Base-by-base conservation (phyloP, 2,888 invertebrate species). In the Anarsia innoxiella region DNA sequence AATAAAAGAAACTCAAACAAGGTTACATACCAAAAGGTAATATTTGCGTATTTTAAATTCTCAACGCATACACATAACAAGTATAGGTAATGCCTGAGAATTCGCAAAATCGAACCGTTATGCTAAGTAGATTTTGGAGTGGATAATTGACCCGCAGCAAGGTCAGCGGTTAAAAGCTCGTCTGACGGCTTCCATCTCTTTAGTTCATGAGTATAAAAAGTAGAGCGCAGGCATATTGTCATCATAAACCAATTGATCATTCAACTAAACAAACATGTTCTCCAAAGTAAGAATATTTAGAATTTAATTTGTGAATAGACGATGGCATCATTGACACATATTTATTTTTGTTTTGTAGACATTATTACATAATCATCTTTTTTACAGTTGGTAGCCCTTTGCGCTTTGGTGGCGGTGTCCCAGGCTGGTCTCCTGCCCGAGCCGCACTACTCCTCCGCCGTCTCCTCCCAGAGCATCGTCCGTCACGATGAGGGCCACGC, bases 391-490 rank as follows among this genome's bases (percentile, higher is more conserved):
- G 45, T 76, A 45, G 51, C 59, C 11, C 48, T 77, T 11, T 70
- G 66, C 47, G 66, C 69, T 12, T 42, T 74, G 23, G 59, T 66
- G 56, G 73, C 73, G 2, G 72, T 62, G 30, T 56, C 67, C 41
- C 60, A 69, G 48, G 76, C 74, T 5, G 75, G 72, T 39, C 65
- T 77, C 12, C 43, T 76, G 47, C 51, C 71, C 10, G 60, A 58
- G 35, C 54, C 86, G 26, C 76, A 74, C 53, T 68, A 68, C 54
- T 25, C 25, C 25, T n/a, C 51, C 2, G 72, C 71, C 3, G 69
- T 75, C 29, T 77, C 76, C 29, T 73, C 73, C 12, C 74, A 73
- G 48, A 73, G 59, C 59, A 70, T 76, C 47, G 59, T 75, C 16
- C 68, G 77, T 34, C 71, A 68, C 53, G 76, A 74, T 63, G 70